Conservation (phyloP, 1,140 invertebrate species). For the Araneus ventricosus region DNA sequence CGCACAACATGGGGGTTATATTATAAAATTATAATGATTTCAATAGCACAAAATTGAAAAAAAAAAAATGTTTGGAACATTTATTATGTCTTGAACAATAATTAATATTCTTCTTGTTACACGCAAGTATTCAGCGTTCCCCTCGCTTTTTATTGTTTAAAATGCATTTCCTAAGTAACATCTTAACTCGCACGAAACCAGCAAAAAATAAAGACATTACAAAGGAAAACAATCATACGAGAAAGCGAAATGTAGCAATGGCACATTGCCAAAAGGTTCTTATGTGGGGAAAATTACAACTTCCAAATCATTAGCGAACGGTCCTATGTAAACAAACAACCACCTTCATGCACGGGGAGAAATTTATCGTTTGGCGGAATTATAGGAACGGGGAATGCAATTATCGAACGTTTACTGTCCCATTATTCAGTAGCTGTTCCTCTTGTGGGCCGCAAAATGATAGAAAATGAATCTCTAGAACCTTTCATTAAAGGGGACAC, state of each 20-base stretch:
- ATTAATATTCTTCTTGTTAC: too few species aligned
- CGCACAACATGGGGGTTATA: too few species aligned
- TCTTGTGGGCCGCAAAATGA: conserved; percentile 10
- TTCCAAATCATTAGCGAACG: conserved; percentile 16
- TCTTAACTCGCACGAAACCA: neutral
- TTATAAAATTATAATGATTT: too few species aligned
- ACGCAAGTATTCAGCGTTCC: too few species aligned
- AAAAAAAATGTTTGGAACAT: too few species aligned
- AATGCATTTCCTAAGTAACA: neutral
- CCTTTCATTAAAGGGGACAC: conserved; percentile 5
- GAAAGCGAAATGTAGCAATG: neutral
- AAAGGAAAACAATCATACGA: neutral
- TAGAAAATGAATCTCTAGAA: conserved; percentile 28
- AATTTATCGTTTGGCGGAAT: conserved; percentile 51
- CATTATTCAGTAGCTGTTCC: conserved; percentile 47
- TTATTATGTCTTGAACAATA: too few species aligned
- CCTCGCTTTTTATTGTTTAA: too few species aligned
- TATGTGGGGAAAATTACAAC: neutral
- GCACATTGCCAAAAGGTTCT: neutral
- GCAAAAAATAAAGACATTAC: conserved; percentile 1
- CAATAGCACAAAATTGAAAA: too few species aligned
- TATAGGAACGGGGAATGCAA: conserved; percentile 17
- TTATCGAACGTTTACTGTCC: conserved; percentile 41
- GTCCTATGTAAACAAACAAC: conserved; percentile 39
- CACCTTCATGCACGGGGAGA: neutral